Evolutionary conservation across 2,797 vertebrate genomes (phyloP), one percentile per base, ranked within the genome.

Genomic region (Sebastes vulpes): DNA sequence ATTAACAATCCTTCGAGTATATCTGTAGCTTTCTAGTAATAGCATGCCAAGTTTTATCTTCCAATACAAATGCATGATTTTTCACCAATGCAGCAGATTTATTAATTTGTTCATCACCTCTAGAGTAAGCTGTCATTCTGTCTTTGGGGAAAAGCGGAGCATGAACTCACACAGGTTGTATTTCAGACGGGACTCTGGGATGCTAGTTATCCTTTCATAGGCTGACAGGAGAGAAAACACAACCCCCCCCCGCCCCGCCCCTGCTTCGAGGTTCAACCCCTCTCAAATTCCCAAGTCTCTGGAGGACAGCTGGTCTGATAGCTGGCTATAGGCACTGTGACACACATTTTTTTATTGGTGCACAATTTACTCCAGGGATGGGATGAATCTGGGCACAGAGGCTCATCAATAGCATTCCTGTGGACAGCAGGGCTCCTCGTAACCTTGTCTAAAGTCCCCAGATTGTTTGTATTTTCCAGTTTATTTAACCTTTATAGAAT

Each of bases 201-300:
- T 52, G 61, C 79, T 79, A 70, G 79, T 92, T 84, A 93, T 92
- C 86, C 79, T 86, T 87, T 85, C 63, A 65, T 64, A 80, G 52
- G 65, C 82, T 92, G 89, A 93, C 91, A 90, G 84, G 57, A 82
- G 72, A 80, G 56, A 65, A 16, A 52, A 63, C 79, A 70, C 75
- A 84, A 58, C 38, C 63, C 59, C 48, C 5, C 35, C 35, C 0
- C 6, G 23, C 6, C 28, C 32, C 32, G 4, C 32, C 4, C 12
- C 12, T 12, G 32, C 73, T 82, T 74, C 60, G 68, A 84, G 81
- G 79, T 92, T 90, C 91, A 86, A 90, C 79, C 71, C 73, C 73
- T 81, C 11, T 75, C 84, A 88, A 82, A 86, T 77, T 74, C 77
- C 50, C 16, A 12, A 67, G 69, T 84, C 88, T 80, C 87, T 60